Base-by-base conservation (phyloP, 2,113 vertebrate species). In the Pedetes capensis region DNA sequence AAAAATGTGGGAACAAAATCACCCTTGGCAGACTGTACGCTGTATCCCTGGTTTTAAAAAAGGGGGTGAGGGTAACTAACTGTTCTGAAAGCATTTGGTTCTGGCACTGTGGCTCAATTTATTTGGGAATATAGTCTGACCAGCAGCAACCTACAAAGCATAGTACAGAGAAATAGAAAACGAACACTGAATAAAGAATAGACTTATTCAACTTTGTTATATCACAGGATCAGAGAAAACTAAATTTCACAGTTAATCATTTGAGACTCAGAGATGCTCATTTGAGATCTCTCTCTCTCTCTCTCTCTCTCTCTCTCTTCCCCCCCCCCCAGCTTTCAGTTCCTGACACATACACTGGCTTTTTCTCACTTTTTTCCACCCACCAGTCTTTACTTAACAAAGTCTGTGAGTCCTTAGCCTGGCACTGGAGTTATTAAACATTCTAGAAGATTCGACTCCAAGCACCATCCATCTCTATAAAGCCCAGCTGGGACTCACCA, bases 391-490 rank as follows among this genome's bases (percentile, higher is more conserved):
- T 27, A 8, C 6, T 44, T 68, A 53, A 82, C 44, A 23, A 86
- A 79, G 74, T 91, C 53, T 7, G 1, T 0, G 39, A 51, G 8
- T 49, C 47, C 37, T 49, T 2, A 76, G 32, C 17, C 72, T 22
- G 55, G 39, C 18, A 27, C 39, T 11, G 2, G 51, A 64, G 87
- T 78, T 69, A 29, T 27, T 27, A 93, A 91, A 64, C 49, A 13
- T 17, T 39, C 92, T 51, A 6, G 57, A 74, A 85, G 68, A 7
- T 20, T 57, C 3, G 0, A 8, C 23, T 1, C 11, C 82, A n/a
- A 53, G 0, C 5, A 5, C 2, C 0, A 0, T 34, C 68, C 82
- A 1, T 44, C 6, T 23, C 47, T 75, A n/a, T 23, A 74, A 13
- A 3, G 39, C 42, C 5, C 44, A 0, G 55, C 27, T 2, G 0